Conservation (phyloP, 2,888 invertebrate species). For the Parnassius apollo region DNA sequence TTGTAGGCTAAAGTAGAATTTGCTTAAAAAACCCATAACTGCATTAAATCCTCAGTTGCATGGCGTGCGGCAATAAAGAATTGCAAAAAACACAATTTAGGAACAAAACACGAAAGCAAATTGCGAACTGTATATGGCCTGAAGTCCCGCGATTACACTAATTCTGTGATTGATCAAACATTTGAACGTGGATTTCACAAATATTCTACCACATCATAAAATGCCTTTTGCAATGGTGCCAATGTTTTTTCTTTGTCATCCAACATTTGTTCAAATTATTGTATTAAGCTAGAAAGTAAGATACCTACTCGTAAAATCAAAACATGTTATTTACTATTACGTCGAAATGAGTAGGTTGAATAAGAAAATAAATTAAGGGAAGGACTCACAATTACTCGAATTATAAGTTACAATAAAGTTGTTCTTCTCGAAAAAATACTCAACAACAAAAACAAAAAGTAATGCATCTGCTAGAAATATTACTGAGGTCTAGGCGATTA, state of each 20-base stretch:
- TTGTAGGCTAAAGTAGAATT: not conserved
- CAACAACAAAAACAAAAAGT: too few species aligned
- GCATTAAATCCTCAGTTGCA: constrained; percentile 19
- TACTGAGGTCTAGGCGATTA: too few species aligned
- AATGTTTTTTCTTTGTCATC: not conserved
- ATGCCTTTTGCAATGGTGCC: not conserved
- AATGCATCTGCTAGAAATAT: too few species aligned
- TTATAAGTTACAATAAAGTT: too few species aligned
- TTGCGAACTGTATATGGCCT: constrained; percentile 16
- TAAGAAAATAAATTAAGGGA: too few species aligned
- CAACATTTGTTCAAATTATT: constrained; percentile 3
- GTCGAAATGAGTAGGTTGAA: too few species aligned
- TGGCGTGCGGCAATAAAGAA: constrained; percentile 23
- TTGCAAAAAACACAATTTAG: constrained; percentile 18
- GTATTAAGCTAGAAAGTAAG: not conserved
- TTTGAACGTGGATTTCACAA: constrained; percentile 14
- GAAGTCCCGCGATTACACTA: constrained; percentile 17
- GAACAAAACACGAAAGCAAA: constrained; percentile 23
- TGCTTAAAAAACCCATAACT: not conserved
- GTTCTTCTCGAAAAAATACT: too few species aligned
- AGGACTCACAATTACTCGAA: too few species aligned
- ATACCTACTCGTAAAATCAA: too few species aligned
- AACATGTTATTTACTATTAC: too few species aligned
- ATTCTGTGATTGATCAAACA: constrained; percentile 8
- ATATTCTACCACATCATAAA: not conserved